A percentile compares a stretch with the other conserved stretches of the same genome.
phyloP scores from a whole-genome alignment of 2,888 invertebrate species.

The Lithophane socia region DNA sequence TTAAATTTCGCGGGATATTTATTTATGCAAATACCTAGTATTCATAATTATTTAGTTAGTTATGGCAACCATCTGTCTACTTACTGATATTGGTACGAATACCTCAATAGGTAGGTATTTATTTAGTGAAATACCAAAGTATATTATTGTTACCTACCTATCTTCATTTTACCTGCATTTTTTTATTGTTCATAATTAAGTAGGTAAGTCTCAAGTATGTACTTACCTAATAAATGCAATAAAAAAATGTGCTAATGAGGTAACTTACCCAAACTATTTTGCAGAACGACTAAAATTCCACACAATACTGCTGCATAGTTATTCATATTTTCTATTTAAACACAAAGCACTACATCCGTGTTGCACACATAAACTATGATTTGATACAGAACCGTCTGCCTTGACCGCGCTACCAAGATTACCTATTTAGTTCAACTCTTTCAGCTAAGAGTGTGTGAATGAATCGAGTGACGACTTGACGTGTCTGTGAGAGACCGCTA shows the following conservation, averaged over 20 bases:
- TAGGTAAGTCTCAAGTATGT: too few relatives aligned
- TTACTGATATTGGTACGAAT: not conserved
- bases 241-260: not conserved
- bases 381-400: slow-evolving; percentile 55
- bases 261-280: slow-evolving; percentile 59
- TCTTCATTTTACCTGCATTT: not conserved
- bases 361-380: slow-evolving; percentile 41
- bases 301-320: slow-evolving; percentile 55
- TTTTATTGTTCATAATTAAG: not conserved
- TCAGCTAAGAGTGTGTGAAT: slow-evolving; percentile 33
- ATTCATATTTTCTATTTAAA: slow-evolving; percentile 44
- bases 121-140: too few relatives aligned
- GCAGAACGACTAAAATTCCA: slow-evolving; percentile 56
- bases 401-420: slow-evolving; percentile 60
- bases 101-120: not conserved
- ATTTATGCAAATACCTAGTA: not conserved
- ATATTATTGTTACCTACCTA: too few relatives aligned
- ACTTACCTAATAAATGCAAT: not conserved
- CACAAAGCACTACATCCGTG: slow-evolving; percentile 43
- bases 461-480: slow-evolving; percentile 13
- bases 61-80: too few relatives aligned
- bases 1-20: slow-evolving; percentile 41
- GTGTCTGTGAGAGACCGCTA: not conserved
- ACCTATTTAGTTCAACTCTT: slow-evolving; percentile 42
- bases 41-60: too few relatives aligned